These are phyloP conservation scores for Torymus texanus DNA, from an alignment of 2,888 invertebrate species.

Conservation along the genomic window DNA sequence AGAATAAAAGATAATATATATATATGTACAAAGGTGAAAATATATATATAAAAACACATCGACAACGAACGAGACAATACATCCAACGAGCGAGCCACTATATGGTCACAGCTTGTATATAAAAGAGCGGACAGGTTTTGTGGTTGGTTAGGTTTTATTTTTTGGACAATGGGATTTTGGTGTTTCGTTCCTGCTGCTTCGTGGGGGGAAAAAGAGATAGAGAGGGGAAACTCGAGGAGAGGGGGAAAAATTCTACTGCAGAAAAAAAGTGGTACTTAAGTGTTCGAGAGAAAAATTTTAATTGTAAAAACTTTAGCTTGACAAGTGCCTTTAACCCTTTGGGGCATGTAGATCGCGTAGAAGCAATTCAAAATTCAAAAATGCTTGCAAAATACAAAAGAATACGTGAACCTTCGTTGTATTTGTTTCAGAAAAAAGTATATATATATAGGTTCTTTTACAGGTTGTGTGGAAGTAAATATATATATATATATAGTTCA, in stretches of 20 bases:
- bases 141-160: constrained; percentile 8
- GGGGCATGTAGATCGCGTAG: background rate
- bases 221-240: background rate
- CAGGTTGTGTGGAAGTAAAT: too few relatives aligned
- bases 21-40: constrained; percentile 72
- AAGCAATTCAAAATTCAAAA: background rate
- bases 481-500: too few relatives aligned
- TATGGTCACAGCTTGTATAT: constrained; percentile 73
- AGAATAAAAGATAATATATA: constrained; percentile 62
- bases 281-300: too few relatives aligned
- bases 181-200: background rate
- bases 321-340: background rate
- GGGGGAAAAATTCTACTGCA: background rate
- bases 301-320: background rate
- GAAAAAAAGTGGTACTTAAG: background rate
- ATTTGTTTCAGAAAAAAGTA: too few relatives aligned
- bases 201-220: background rate
- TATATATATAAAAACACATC: constrained; percentile 64
- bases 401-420: too few relatives aligned
- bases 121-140: constrained; percentile 64
- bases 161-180: background rate
- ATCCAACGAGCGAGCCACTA: constrained; percentile 76
- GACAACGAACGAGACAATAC: constrained; percentile 76
- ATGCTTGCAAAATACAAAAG: background rate
- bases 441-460: too few relatives aligned